phyloP scores from a whole-genome alignment of 2,888 invertebrate species.

The Stegana nigrithorax region DNA sequence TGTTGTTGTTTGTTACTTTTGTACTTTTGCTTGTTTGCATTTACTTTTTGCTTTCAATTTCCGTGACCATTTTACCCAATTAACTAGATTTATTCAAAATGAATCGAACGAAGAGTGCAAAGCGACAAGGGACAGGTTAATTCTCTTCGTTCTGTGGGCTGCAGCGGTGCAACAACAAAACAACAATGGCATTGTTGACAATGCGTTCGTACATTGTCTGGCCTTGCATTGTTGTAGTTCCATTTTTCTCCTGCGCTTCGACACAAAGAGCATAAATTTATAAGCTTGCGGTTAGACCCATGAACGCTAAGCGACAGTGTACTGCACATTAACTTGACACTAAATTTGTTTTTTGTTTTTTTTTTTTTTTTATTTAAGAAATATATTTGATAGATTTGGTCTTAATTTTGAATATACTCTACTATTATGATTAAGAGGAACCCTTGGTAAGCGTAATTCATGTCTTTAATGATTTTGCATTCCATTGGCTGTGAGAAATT shows the following conservation, averaged over 20 bases:
- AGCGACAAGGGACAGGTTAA: constrained; percentile 20
- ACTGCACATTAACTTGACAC: no score
- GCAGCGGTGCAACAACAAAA: constrained; percentile 15
- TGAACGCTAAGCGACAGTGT: no score
- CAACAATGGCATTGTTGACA: constrained; percentile 21
- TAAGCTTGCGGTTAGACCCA: background rate
- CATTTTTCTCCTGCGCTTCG: background rate
- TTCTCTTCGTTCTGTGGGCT: background rate
- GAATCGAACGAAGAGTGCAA: background rate
- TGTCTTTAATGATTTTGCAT: no score
- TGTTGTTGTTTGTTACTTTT: constrained; percentile 19
- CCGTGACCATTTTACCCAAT: constrained; percentile 55
- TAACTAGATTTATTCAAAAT: constrained; percentile 48
- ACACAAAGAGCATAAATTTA: background rate
- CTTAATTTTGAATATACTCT: no score
- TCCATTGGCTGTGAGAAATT: no score
- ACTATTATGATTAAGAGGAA: no score
- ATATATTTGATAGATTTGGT: no score
- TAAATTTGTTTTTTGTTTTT: no score
- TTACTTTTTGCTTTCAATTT: constrained; percentile 52
- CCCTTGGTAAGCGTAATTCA: no score
- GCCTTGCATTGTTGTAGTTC: background rate
- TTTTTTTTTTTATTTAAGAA: no score
- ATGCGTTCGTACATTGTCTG: background rate
- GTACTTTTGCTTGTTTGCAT: background rate